Conservation (phyloP, 2,888 invertebrate species). For the Lasioglossum vierecki region DNA sequence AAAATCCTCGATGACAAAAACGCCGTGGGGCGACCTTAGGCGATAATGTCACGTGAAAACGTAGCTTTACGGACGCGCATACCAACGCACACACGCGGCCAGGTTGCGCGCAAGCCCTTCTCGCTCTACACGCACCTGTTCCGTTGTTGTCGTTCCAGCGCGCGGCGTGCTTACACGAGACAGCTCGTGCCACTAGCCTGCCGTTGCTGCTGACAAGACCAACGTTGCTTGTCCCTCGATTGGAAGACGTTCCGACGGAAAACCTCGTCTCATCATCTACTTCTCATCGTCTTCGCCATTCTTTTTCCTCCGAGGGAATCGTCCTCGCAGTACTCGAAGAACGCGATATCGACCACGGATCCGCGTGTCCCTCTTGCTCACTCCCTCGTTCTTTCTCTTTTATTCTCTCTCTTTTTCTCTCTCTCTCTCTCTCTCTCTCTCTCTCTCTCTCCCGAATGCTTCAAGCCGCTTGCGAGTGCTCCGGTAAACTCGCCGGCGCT, state of each 20-base stretch:
- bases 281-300: background rate
- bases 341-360: conserved; percentile 2
- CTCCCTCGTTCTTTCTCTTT: background rate
- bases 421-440: background rate
- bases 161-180: conserved; percentile 55
- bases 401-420: background rate
- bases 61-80: conserved; percentile 27
- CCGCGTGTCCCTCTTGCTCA: background rate
- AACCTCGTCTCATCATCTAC: background rate
- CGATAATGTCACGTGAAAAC: background rate
- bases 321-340: background rate
- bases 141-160: conserved; percentile 56
- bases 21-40: background rate
- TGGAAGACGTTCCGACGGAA: background rate
- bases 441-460: conserved; percentile 10
- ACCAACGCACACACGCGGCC: conserved; percentile 26
- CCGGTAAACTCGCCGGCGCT: conserved; percentile 44
- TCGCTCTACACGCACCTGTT: conserved; percentile 67
- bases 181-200: conserved; percentile 52
- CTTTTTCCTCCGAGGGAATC: background rate
- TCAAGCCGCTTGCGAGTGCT: conserved; percentile 40
- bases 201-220: conserved; percentile 21
- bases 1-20: background rate
- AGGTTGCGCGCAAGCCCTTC: conserved; percentile 43
- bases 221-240: background rate